Conservation (phyloP, 2,888 invertebrate species). For the Pheosia gnoma region DNA sequence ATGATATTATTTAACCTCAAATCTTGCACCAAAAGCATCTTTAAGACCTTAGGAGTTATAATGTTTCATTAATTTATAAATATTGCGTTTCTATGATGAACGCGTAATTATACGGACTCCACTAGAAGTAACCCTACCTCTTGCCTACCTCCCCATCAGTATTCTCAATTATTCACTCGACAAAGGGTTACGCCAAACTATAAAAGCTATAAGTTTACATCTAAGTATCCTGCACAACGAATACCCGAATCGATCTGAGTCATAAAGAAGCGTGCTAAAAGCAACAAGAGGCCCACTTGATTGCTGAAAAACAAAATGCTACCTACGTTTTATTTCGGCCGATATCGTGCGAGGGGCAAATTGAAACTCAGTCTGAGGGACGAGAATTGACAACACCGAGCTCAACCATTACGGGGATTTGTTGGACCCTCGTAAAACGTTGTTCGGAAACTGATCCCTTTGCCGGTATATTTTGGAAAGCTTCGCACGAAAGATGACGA, state of each 20-base stretch:
- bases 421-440: conserved; percentile 71
- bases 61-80: too few relatives aligned
- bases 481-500: conserved; percentile 52
- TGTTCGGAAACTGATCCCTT: conserved; percentile 53
- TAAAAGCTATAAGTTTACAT: too few relatives aligned
- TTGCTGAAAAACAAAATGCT: conserved; percentile 60
- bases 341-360: conserved; percentile 64
- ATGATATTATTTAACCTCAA: too few relatives aligned
- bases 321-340: conserved; percentile 56
- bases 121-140: too few relatives aligned
- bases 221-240: too few relatives aligned
- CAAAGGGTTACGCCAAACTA: too few relatives aligned
- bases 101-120: too few relatives aligned
- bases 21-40: too few relatives aligned
- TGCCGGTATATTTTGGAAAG: conserved; percentile 54
- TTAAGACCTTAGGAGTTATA: too few relatives aligned
- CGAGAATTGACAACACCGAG: conserved; percentile 58
- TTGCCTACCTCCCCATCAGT: too few relatives aligned
- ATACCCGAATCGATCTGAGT: conserved; percentile 24
- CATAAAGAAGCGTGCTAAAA: conserved; percentile 48
- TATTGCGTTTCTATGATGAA: too few relatives aligned
- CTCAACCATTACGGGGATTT: conserved; percentile 62
- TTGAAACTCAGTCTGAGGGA: conserved; percentile 66
- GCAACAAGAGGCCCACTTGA: conserved; percentile 49
- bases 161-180: too few relatives aligned